These are phyloP conservation scores for Zosterops hypoxanthus DNA, from an alignment of 2,113 vertebrate species.

Conservation along the genomic window DNA sequence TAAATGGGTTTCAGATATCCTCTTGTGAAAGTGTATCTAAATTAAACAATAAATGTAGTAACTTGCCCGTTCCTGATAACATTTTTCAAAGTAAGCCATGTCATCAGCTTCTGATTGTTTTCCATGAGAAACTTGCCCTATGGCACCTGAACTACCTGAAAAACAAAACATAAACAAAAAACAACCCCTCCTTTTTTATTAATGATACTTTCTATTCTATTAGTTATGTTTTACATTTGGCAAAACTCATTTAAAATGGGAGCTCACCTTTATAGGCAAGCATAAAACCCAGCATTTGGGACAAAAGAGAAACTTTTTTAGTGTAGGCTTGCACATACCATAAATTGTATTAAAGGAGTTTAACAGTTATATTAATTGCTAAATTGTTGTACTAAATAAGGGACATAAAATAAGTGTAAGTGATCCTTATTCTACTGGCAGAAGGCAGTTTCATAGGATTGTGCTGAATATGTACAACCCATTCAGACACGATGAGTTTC, in stretches of 20 bases:
- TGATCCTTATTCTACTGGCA: background rate
- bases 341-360: background rate
- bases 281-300: background rate
- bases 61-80: conserved; percentile 77
- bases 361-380: background rate
- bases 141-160: conserved; percentile 50
- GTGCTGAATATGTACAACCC: background rate
- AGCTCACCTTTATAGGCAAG: background rate
- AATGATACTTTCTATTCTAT: background rate
- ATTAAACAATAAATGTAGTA: background rate
- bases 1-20: background rate
- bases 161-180: background rate
- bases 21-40: background rate
- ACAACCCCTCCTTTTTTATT: background rate
- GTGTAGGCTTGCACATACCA: background rate
- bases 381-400: background rate
- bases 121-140: conserved; percentile 50
- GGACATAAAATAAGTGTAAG: background rate
- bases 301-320: background rate
- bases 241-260: background rate
- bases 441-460: background rate
- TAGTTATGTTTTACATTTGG: background rate
- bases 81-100: conserved; percentile 80
- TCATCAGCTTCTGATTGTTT: conserved; percentile 72
- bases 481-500: background rate